Base-by-base conservation (phyloP, 2,797 vertebrate genomes). In the Diceros bicornis region DNA sequence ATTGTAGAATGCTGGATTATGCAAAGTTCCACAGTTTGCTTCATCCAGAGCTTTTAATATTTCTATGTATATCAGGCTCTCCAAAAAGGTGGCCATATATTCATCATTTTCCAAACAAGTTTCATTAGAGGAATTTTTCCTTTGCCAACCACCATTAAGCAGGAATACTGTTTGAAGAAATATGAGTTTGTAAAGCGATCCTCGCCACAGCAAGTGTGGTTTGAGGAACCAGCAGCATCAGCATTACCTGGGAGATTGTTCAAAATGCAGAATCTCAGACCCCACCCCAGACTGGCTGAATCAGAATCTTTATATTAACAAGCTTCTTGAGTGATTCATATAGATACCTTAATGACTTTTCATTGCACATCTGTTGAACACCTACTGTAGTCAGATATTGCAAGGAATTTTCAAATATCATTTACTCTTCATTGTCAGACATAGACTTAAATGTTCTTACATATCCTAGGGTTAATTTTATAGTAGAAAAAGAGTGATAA, bases 301-400 rank as follows among this genome's bases (percentile, higher is more conserved):
- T 89, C n/a, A 64, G 25, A 89, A 93, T 57, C 37, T 93, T 78
- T 27, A 20, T 82, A 71, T 92, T 86, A 72, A 83, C 25, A 78
- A 34, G 20, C 23, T 59, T 86, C 62, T 20, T 29, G 55, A 41
- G 59, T 78, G 66, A 92, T 87, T 86, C 25, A 86, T 61, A 52
- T 37, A 81, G 41, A 81, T 89, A 11, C 37, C 74, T 62, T 91
- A 89, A 50, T 37, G 47, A 87, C 91, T 92, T 89, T 95, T 91
- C 72, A 83, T 0, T 92, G 44, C 16, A 72, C 20, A 72, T 66
- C 79, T 83, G 12, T 61, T 94, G 55, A 95, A 89, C 13, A 71
- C 17, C 29, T 94, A 47, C 29, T 86, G 1, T 68, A 87, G 55
- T 89, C 79, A 89, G 32, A 86, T 77, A 81, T 82, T 81, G 16